A percentile compares a stretch with the other conserved stretches of the same genome.
Conservation (phyloP, 2,888 invertebrate species). For the Priocnemis perturbator region DNA sequence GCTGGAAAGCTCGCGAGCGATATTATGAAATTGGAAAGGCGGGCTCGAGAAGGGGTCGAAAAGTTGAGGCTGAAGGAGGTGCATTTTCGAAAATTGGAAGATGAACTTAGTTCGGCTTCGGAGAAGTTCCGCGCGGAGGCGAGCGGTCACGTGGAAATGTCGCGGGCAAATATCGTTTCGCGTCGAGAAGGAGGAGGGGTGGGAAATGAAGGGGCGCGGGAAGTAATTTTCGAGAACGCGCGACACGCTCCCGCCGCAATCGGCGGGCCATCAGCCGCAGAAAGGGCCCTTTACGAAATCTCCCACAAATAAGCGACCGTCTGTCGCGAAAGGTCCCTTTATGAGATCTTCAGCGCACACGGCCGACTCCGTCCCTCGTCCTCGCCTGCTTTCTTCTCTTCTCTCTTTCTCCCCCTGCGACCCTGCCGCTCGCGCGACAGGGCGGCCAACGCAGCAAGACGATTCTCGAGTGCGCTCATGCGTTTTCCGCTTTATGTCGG, state of each 20-base stretch:
- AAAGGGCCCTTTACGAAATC: slow-evolving; percentile 50
- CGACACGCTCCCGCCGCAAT: neutral
- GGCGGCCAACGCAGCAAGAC: neutral
- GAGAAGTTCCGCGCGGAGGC: neutral
- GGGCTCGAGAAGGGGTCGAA: no score
- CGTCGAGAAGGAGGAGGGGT: neutral
- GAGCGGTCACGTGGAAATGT: neutral
- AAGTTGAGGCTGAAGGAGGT: no score
- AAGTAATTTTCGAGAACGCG: slow-evolving; percentile 3
- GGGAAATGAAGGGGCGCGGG: slow-evolving; percentile 1
- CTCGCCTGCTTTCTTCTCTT: slow-evolving; percentile 7
- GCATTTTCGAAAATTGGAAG: neutral
- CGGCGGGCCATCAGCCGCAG: slow-evolving; percentile 31
- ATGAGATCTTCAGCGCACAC: slow-evolving; percentile 34
- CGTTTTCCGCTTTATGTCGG: slow-evolving; percentile 47
- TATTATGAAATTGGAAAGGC: no score
- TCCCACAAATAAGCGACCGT: slow-evolving; percentile 38
- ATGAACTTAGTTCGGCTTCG: neutral
- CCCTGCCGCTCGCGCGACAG: neutral
- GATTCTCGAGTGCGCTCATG: slow-evolving; percentile 48
- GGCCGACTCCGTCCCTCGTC: slow-evolving; percentile 12
- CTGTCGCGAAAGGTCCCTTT: slow-evolving; percentile 43
- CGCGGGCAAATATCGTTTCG: neutral
- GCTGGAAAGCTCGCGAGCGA: no score
- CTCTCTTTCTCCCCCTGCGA: slow-evolving; percentile 2